Evolutionary conservation across 2,797 vertebrate species (phyloP), one percentile per base, ranked within the genome.

Genomic region (Benthosema pterotum): DNA sequence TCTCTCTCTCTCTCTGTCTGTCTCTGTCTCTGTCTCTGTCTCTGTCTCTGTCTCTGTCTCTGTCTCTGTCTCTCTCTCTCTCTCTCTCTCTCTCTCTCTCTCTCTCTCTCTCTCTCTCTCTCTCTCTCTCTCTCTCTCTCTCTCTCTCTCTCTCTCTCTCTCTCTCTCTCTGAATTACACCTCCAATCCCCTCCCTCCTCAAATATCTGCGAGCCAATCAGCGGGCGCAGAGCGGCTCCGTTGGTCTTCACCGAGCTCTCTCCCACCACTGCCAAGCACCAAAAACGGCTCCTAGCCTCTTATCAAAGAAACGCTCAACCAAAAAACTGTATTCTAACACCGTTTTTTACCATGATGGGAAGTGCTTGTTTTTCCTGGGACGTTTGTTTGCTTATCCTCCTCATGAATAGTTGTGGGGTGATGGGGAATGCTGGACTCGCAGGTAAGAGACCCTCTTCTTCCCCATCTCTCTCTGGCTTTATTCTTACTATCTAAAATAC

Each of bases 311-410:
- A 72, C 86, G 80, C 78, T 38, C 72, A 68, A 66, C 82, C 85
- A 79, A 77, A 86, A 80, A 71, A 85, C 84, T 67, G 82, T 90
- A 71, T 79, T 83, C 90, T 86, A 83, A 87, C 90, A 82, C 86
- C 86, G 87, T 87, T 83, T 87, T 83, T 88, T 87, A 93, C 83
- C 92, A 97, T 97, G 96, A 97, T 97, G 96, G 93, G 93, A 88
- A 89, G 91, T 88, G 92, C 87, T 82, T 88, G 90, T 87, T 93
- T 92, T 89, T 86, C 88, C 83, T 92, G 93, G 92, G 90, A 92
- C 90, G 88, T 94, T 77, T 95, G 91, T 86, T 86, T 95, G 92
- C 89, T 96, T 82, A 79, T 95, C 76, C 89, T 93, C 69, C 89
- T 96, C 88, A 90, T 93, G 83, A 89, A 89, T 88, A 90, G 86